Base-by-base conservation (phyloP, 2,113 vertebrate species). In the Psittacula cyanocephala region DNA sequence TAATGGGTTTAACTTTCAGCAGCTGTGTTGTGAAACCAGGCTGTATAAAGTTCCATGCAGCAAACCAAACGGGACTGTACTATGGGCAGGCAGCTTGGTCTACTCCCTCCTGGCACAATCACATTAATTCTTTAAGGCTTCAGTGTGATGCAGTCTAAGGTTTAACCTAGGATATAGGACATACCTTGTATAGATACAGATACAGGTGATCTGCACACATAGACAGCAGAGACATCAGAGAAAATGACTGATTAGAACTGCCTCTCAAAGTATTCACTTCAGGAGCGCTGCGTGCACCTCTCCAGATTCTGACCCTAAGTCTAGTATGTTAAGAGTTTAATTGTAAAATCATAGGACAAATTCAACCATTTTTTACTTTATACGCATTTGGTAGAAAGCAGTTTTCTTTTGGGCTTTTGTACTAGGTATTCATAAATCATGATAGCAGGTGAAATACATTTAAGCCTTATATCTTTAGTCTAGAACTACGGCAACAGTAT, bases 351-450 rank as follows among this genome's bases (percentile, higher is more conserved):
- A 0, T 53, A 70, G 64, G 43, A 57, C 20, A 59, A 62, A 65
- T 62, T 37, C 11, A 74, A 2, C 14, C 1, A 0, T 29, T 77
- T 84, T 74, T 86, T 77, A 55, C 17, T 91, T 82, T 75, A 39
- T 60, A 50, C 7, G 5, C 2, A 1, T 39, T 78, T 60, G 16
- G 17, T 50, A 41, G 9, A 14, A 22, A 1, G 0, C 47, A 15
- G 9, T 86, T 83, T 55, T 86, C 39, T 64, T 91, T 23, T 29
- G 25, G 60, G 41, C 22, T 86, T 86, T 37, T 57, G 7, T 78
- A 37, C 17, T 47, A 59, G 2, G 7, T 77, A 50, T 29, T 91
- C 6, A 28, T 74, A 37, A 53, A 35, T 24, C 17, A 13, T 29
- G 12, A 29, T 23, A 72, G 65, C 16, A 57, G 53, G 50, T 62